A percentile compares a stretch with the other conserved stretches of the same genome.
Evolutionary conservation across 1,140 invertebrate species (phyloP).

Genomic region (Drosophila ironensis): DNA sequence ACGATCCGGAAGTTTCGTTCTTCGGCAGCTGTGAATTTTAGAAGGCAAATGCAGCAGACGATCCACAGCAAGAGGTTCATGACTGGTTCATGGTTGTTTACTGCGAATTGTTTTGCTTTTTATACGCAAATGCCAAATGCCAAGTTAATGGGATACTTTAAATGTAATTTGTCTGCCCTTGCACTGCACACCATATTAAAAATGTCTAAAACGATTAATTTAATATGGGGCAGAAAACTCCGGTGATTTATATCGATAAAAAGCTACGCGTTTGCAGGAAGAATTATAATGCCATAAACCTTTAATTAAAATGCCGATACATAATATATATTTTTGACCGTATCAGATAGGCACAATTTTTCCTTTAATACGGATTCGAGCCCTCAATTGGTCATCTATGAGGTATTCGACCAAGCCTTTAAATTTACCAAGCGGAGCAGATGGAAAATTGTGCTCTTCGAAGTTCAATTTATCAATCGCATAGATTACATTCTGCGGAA

Average conservation of each 20-base stretch:
- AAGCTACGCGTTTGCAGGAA: not conserved
- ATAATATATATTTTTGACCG: not conserved
- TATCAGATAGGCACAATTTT: not conserved
- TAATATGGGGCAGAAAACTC: not conserved
- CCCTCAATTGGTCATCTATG: constrained; percentile 5
- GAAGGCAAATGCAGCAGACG: not conserved
- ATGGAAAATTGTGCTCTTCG: constrained; percentile 36
- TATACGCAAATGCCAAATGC: not conserved
- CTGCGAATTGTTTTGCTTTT: not conserved
- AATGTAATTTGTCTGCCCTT: not conserved
- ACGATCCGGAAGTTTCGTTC: constrained; percentile 36
- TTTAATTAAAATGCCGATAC: not conserved
- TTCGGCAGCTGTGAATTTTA: not conserved
- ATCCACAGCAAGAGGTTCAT: constrained; percentile 28
- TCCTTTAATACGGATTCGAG: not conserved
- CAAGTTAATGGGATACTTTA: not conserved
- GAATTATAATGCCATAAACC: not conserved
- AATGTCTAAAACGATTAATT: not conserved
- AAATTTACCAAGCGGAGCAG: constrained; percentile 31
- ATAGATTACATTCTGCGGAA: constrained; percentile 24
- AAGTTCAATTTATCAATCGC: constrained; percentile 28
- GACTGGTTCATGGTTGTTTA: not conserved
- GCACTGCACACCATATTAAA: not conserved
- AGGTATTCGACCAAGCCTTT: constrained; percentile 10
- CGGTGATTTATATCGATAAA: not conserved